Percentiles rank a stretch among this genome's conserved stretches.
These are phyloP conservation scores for Zaprionus inermis DNA, from an alignment of 1,140 invertebrate genomes.

Conservation along the genomic window DNA sequence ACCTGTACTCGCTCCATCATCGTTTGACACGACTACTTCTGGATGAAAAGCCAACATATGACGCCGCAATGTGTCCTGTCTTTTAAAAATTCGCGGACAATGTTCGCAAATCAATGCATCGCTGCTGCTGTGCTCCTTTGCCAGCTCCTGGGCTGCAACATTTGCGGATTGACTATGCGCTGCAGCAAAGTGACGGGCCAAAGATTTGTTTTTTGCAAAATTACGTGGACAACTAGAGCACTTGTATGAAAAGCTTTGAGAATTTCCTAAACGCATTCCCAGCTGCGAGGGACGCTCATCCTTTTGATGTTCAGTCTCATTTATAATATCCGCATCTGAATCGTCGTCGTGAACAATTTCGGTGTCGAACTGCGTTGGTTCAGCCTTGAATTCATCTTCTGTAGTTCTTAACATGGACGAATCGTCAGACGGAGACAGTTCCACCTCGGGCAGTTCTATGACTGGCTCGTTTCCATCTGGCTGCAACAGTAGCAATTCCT, in stretches of 20 bases:
- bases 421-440: conserved; percentile 1
- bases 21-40: conserved; percentile 11
- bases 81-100: conserved; percentile 85
- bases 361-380: neutral
- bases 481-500: conserved; percentile 21
- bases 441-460: conserved; percentile 34
- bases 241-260: conserved; percentile 46
- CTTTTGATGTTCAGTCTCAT: neutral
- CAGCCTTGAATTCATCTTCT: neutral
- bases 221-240: conserved; percentile 58
- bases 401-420: neutral
- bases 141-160: conserved; percentile 56
- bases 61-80: conserved; percentile 83
- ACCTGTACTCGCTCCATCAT: neutral
- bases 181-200: conserved; percentile 44
- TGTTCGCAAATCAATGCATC: conserved; percentile 77
- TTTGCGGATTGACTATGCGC: conserved; percentile 59
- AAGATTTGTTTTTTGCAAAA: conserved; percentile 64
- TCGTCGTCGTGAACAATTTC: conserved; percentile 22
- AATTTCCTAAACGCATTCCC: conserved; percentile 40
- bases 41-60: conserved; percentile 70
- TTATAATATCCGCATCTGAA: neutral
- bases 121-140: conserved; percentile 83
- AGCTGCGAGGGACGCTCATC: conserved; percentile 41
- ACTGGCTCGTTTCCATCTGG: conserved; percentile 24